Evolutionary conservation across 2,888 invertebrate species (phyloP).

Genomic region (Cacoxenus indagator): DNA sequence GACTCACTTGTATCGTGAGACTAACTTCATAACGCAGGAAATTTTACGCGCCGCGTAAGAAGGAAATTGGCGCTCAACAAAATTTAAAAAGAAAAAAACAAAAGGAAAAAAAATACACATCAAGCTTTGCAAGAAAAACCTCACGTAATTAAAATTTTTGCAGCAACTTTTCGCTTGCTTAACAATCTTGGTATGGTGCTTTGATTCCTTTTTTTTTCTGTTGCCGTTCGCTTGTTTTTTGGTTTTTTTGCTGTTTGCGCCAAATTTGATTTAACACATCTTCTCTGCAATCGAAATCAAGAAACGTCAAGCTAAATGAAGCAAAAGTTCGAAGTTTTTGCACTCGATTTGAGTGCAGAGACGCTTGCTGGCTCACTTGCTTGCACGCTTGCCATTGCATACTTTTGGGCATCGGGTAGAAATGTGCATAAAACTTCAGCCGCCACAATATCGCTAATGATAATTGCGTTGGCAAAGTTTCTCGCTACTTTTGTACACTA

Average conservation of each 20-base stretch:
- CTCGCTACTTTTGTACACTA: background rate
- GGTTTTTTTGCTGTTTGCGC: conserved; percentile 7
- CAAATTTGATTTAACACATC: conserved; percentile 52
- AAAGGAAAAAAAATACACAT: conserved; percentile 20
- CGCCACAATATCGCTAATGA: conserved; percentile 65
- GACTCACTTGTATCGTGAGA: background rate
- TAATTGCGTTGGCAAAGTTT: conserved; percentile 45
- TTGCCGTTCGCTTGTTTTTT: background rate
- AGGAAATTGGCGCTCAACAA: background rate
- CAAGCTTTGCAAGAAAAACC: conserved; percentile 26
- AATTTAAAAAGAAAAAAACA: conserved; percentile 6
- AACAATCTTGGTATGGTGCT: background rate
- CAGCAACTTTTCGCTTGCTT: conserved; percentile 5
- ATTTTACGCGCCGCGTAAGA: conserved; percentile 3
- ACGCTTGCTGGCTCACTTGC: background rate
- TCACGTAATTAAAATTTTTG: conserved; percentile 25
- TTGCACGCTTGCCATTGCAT: background rate
- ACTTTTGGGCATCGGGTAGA: background rate
- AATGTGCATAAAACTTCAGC: conserved; percentile 47
- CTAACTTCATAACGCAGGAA: background rate
- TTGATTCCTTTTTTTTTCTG: conserved; percentile 32
- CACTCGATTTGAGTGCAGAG: background rate
- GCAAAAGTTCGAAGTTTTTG: conserved; percentile 43
- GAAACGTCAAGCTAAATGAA: conserved; percentile 49
- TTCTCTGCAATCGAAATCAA: conserved; percentile 41